These are phyloP conservation scores for Oscheius onirici DNA, from an alignment of 2,888 invertebrate species.

Conservation along the genomic window DNA sequence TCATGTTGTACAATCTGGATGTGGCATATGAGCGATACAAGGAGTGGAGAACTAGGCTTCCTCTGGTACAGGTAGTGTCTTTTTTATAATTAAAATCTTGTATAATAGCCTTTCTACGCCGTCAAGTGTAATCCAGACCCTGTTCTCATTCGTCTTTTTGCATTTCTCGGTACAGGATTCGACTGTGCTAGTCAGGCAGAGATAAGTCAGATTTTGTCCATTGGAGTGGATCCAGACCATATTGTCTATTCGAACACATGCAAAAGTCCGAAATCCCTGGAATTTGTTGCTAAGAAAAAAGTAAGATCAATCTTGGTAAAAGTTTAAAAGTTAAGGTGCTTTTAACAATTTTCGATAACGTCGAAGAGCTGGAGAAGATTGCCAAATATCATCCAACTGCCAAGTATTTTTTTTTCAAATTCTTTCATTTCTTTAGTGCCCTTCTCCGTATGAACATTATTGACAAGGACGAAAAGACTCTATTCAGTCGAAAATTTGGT, in stretches of 20 bases:
- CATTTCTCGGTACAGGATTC: constrained; percentile 85
- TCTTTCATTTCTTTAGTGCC: constrained; percentile 77
- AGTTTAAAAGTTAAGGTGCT: constrained; percentile 12
- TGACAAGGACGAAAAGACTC: constrained; percentile 87
- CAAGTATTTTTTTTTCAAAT: constrained; percentile 40
- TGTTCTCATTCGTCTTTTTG: constrained; percentile 84
- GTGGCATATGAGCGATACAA: constrained; percentile 48
- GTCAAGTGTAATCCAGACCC: constrained; percentile 95
- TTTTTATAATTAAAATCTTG: not conserved
- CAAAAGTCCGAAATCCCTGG: constrained; percentile 67
- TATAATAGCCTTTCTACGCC: constrained; percentile 75
- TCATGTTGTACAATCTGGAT: constrained; percentile 59
- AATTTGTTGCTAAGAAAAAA: constrained; percentile 57
- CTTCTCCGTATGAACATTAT: constrained; percentile 81
- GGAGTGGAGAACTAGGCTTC: constrained; percentile 83
- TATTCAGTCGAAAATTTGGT: constrained; percentile 73
- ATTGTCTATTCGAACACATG: constrained; percentile 71
- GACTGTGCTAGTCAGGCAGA: constrained; percentile 91
- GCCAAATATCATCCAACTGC: constrained; percentile 58
- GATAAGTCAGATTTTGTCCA: constrained; percentile 50
- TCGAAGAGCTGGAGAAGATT: constrained; percentile 65
- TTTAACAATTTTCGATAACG: constrained; percentile 70
- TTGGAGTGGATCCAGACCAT: constrained; percentile 46
- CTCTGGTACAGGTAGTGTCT: constrained; percentile 53
- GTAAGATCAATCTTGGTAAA: constrained; percentile 18